phyloP scores from a whole-genome alignment of 2,888 invertebrate genomes.

The Megalurothrips usitatus region DNA sequence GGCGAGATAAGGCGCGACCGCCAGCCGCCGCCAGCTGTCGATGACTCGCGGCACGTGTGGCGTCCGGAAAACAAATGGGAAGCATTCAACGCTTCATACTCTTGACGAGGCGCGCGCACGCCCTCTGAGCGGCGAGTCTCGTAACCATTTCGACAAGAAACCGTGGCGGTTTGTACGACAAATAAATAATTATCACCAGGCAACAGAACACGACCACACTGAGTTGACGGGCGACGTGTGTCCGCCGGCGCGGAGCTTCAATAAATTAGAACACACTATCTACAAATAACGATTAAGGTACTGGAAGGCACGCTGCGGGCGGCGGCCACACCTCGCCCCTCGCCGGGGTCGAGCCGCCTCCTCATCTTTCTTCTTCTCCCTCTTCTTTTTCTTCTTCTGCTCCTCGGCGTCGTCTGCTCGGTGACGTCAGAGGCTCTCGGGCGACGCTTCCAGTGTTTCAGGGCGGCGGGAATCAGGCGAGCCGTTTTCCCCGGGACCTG shows the following conservation, averaged over 20 bases:
- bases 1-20: too few species aligned
- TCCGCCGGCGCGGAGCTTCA: not conserved
- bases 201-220: too few species aligned
- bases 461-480: constrained; percentile 12
- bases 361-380: not conserved
- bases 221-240: too few species aligned
- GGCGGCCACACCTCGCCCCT: not conserved
- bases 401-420: constrained; percentile 3
- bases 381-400: not conserved
- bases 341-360: not conserved
- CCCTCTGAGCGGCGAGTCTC: not conserved
- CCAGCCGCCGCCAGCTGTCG: not conserved
- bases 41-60: not conserved
- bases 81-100: constrained; percentile 18
- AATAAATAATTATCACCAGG: constrained; percentile 7
- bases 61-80: not conserved
- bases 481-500: constrained; percentile 14
- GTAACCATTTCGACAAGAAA: constrained; percentile 16
- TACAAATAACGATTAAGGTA: not conserved
- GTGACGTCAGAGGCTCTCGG: not conserved
- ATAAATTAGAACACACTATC: constrained; percentile 11
- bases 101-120: not conserved
- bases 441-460: not conserved
- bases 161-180: not conserved
- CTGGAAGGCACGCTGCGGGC: not conserved